phyloP scores from a whole-genome alignment of 2,888 invertebrate species.

The Tolmerus cingulatus region DNA sequence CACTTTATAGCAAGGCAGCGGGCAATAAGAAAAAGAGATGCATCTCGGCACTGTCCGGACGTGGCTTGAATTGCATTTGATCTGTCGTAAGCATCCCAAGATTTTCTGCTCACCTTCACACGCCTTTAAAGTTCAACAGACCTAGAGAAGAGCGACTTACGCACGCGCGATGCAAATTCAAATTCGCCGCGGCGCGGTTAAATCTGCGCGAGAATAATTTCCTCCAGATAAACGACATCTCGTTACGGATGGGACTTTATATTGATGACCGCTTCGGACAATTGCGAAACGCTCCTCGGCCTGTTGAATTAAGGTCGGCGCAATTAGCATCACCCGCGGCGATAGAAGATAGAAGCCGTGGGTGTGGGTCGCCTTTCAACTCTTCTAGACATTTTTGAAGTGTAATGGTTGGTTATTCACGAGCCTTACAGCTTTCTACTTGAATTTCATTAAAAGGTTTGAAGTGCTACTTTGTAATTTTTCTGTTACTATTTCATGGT shows the following conservation, averaged over 20 bases:
- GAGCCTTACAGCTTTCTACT: neutral
- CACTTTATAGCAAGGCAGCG: neutral
- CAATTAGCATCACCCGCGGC: neutral
- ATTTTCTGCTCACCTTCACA: constrained; percentile 23
- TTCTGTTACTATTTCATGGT: neutral
- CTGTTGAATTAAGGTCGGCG: constrained; percentile 5
- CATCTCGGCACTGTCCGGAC: neutral
- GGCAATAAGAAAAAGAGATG: neutral
- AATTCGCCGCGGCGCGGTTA: neutral
- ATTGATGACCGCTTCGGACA: neutral
- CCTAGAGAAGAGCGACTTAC: constrained; percentile 1
- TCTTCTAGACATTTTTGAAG: neutral
- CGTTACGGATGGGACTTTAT: neutral
- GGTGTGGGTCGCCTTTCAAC: neutral
- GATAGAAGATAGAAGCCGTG: neutral
- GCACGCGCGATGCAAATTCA: neutral
- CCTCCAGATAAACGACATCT: constrained; percentile 5
- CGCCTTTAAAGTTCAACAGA: constrained; percentile 23
- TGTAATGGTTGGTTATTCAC: neutral
- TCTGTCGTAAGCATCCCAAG: neutral
- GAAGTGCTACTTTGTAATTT: neutral
- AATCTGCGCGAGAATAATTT: neutral
- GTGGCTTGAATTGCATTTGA: constrained; percentile 5
- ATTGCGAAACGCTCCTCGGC: neutral
- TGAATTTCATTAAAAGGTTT: neutral